Percentiles rank a stretch among this genome's conserved stretches.
Evolutionary conservation across 1,140 invertebrate species (phyloP).

Genomic region (Lepidurus couesii): DNA sequence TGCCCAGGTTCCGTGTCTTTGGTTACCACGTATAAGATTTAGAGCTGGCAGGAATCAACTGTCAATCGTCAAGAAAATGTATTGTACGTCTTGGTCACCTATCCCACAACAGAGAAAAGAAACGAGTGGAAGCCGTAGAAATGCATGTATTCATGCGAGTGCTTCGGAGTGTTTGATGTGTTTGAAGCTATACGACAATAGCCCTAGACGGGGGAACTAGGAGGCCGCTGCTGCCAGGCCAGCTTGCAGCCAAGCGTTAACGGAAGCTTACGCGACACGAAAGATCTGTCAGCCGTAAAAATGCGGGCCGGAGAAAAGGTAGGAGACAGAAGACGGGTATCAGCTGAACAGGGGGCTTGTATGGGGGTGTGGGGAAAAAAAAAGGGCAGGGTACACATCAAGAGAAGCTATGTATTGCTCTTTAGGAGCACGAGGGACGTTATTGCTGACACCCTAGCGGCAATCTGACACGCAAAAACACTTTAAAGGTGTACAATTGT

Average conservation of each 20-base stretch:
- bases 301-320: neutral
- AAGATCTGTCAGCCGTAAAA: neutral
- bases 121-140: neutral
- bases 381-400: neutral
- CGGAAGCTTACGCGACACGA: neutral
- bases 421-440: neutral
- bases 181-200: neutral
- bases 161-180: neutral
- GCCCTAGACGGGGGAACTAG: neutral
- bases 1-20: no score
- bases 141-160: neutral
- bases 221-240: neutral
- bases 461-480: neutral
- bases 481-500: neutral
- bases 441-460: neutral
- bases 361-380: neutral
- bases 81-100: neutral
- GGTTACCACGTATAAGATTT: no score
- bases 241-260: conserved; percentile 11
- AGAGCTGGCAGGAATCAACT: no score
- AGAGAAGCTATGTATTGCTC: neutral
- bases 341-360: neutral
- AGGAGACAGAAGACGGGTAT: neutral
- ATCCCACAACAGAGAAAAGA: neutral
- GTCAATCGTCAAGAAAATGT: no score